A percentile compares a stretch with the other conserved stretches of the same genome.
Conservation (phyloP, 2,797 vertebrate genomes). For the Gymnoscopelus braueri region DNA sequence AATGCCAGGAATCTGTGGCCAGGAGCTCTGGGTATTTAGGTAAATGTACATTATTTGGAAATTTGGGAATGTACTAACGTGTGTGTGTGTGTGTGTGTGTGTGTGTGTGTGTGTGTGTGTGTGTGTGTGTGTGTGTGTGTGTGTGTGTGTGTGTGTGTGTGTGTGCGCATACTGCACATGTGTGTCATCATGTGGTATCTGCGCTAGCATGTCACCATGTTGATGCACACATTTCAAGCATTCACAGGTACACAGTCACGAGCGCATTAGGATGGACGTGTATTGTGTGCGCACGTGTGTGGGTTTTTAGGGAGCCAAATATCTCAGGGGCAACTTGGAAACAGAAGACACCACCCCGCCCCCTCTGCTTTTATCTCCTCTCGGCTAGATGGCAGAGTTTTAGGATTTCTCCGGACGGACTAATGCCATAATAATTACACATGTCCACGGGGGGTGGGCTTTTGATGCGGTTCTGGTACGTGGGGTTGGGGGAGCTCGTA, state of each 20-base stretch:
- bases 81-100: slow-evolving; percentile 2
- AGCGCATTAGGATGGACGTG: slow-evolving; percentile 6
- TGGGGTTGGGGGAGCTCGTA: slow-evolving; percentile 29
- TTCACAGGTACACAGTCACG: slow-evolving; percentile 5
- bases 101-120: too few species aligned
- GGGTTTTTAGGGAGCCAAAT: too few species aligned
- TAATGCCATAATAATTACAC: slow-evolving; percentile 86
- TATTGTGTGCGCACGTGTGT: slow-evolving; percentile 5
- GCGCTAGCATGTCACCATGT: not conserved
- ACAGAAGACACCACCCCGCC: slow-evolving; percentile 10
- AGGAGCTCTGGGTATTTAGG: not conserved
- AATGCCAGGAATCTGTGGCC: slow-evolving; percentile 23
- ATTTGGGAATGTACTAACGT: too few species aligned
- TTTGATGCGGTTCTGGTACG: slow-evolving; percentile 61
- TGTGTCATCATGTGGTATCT: not conserved
- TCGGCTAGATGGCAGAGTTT: slow-evolving; percentile 68
- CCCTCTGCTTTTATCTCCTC: slow-evolving; percentile 72
- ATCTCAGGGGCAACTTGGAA: too few species aligned
- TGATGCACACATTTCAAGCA: not conserved
- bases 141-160: slow-evolving; percentile 1
- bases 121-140: slow-evolving; percentile 5
- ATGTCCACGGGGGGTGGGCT: slow-evolving; percentile 72
- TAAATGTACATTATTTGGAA: too few species aligned
- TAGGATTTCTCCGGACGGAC: slow-evolving; percentile 59
- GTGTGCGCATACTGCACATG: not conserved